Conservation (phyloP, 1,140 invertebrate species). For the Brachionus paranguensis region DNA sequence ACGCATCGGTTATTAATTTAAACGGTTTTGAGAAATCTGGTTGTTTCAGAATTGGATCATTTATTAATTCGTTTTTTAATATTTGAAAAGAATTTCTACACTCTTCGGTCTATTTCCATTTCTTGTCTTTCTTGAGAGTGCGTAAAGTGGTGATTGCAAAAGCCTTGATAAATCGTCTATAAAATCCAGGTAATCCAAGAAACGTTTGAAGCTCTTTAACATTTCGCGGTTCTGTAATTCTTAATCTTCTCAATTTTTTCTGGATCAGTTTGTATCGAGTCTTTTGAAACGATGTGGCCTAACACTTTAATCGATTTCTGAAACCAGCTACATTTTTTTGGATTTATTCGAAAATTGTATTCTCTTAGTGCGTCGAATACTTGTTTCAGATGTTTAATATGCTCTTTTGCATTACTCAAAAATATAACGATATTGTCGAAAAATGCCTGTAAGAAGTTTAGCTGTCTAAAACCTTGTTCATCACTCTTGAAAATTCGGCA, state of each 20-base stretch:
- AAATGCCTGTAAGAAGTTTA: no score
- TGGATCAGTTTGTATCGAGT: constrained; percentile 32
- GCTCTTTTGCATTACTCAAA: no score
- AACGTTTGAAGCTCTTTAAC: constrained; percentile 42
- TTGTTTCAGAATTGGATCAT: no score
- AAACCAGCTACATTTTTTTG: neutral
- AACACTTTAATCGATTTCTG: neutral
- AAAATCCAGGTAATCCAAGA: constrained; percentile 46
- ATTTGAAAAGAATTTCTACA: constrained; percentile 27
- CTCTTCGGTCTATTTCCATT: constrained; percentile 41
- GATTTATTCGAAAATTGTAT: neutral
- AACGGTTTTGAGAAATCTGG: no score
- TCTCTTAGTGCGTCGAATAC: no score
- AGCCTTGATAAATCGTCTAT: constrained; percentile 44
- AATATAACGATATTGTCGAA: no score
- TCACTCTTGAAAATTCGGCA: constrained; percentile 29
- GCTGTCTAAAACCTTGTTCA: no score
- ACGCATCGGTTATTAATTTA: constrained; percentile 39
- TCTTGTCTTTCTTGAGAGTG: constrained; percentile 51
- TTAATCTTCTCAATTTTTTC: constrained; percentile 5
- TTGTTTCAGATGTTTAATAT: no score
- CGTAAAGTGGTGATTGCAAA: constrained; percentile 46
- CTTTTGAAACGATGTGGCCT: constrained; percentile 32
- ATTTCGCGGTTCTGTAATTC: constrained; percentile 3
- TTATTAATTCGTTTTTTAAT: no score